Evolutionary conservation across 2,113 vertebrate species (phyloP).

Genomic region (Rhodinocichla rosea): DNA sequence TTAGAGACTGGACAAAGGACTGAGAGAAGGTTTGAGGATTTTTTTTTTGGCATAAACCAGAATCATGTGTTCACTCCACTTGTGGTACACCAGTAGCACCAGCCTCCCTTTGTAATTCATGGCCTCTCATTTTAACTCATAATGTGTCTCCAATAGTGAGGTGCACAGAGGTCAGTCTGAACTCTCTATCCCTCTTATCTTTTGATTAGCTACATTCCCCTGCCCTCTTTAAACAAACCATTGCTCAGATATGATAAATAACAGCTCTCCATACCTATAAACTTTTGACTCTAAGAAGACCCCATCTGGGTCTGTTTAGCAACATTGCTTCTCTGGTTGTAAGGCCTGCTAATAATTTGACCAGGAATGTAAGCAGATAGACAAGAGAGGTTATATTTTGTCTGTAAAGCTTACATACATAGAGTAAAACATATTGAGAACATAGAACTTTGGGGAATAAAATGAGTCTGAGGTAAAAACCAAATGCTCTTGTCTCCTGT

Average conservation of each 20-base stretch:
- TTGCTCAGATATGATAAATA: conserved; percentile 16
- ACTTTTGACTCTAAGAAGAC: conserved; percentile 19
- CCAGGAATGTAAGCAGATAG: conserved; percentile 36
- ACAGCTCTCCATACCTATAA: neutral
- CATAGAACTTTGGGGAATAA: conserved; percentile 9
- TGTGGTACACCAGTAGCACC: neutral
- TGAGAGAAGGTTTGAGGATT: neutral
- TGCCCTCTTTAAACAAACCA: conserved; percentile 5
- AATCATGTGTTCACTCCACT: neutral
- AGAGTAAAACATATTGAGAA: conserved; percentile 28
- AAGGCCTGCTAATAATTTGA: conserved; percentile 50
- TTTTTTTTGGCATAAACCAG: neutral
- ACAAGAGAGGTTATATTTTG: conserved; percentile 13
- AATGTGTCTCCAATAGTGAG: neutral
- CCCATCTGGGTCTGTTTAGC: conserved; percentile 40
- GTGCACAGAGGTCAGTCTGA: neutral
- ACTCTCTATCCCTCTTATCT: conserved; percentile 5
- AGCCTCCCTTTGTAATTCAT: neutral
- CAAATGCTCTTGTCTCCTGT: neutral
- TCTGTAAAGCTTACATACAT: conserved; percentile 21
- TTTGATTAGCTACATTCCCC: conserved; percentile 1
- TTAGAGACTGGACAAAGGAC: neutral
- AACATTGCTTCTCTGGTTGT: conserved; percentile 22
- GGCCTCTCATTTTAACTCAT: neutral
- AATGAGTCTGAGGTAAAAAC: neutral